Evolutionary conservation across 2,888 invertebrate species (phyloP).

Genomic region (Heliconius charithonia): DNA sequence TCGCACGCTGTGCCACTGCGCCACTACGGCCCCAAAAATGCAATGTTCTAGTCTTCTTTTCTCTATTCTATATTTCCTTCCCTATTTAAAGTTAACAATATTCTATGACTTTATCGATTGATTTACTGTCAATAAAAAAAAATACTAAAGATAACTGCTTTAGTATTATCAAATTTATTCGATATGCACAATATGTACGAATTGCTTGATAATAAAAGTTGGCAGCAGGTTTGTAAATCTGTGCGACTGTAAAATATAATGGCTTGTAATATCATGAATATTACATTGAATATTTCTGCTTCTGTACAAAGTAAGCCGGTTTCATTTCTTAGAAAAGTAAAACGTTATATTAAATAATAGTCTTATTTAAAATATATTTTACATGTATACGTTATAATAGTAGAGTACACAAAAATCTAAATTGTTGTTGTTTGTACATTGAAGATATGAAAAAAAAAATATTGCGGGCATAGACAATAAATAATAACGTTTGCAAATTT

Average conservation of each 20-base stretch:
- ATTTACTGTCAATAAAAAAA: background rate
- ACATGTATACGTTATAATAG: background rate
- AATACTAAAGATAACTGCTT: background rate
- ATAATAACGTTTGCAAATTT: background rate
- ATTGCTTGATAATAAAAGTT: conserved; percentile 21
- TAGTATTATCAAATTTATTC: conserved; percentile 12
- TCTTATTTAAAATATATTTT: background rate
- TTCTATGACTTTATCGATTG: background rate
- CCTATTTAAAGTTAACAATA: background rate
- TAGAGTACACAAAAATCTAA: background rate
- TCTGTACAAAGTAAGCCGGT: background rate
- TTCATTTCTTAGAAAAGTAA: background rate
- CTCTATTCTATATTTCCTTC: too few species aligned
- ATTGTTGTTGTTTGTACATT: background rate
- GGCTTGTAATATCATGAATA: conserved; percentile 24
- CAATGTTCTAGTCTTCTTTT: too few species aligned
- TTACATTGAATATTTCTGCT: conserved; percentile 21
- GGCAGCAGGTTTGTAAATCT: conserved; percentile 12
- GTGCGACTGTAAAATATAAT: conserved; percentile 26
- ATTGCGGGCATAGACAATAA: too few species aligned
- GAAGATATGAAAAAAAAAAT: background rate
- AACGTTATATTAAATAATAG: background rate
- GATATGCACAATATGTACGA: conserved; percentile 6
- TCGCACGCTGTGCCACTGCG: too few species aligned
- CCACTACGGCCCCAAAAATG: too few species aligned